These are phyloP conservation scores for Smittia aterrima DNA, from an alignment of 2,888 invertebrate species.

Conservation along the genomic window DNA sequence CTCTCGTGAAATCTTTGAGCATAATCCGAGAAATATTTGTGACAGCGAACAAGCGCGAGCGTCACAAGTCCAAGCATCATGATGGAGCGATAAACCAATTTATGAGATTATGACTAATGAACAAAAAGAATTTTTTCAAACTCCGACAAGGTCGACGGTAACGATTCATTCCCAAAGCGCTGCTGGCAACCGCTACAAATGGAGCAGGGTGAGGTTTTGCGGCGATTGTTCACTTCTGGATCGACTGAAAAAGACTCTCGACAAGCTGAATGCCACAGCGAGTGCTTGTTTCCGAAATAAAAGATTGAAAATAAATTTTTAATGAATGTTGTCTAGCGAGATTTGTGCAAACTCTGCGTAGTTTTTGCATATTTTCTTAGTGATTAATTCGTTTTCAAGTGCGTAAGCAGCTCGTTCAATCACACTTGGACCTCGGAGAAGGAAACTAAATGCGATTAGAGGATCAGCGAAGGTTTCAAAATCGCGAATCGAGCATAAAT, in stretches of 20 bases:
- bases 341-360: not conserved
- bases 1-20: no score
- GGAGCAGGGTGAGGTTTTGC: not conserved
- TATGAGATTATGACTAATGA: not conserved
- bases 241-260: not conserved
- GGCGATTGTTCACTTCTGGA: no score
- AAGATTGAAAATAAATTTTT: not conserved
- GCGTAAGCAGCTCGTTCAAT: not conserved
- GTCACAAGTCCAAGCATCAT: not conserved
- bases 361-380: conserved; percentile 16
- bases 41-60: not conserved
- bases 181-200: not conserved
- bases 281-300: not conserved
- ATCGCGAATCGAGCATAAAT: no score
- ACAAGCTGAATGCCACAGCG: not conserved
- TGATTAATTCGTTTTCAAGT: conserved; percentile 32
- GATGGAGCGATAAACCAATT: not conserved
- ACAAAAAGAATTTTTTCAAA: not conserved
- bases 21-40: not conserved
- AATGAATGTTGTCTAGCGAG: not conserved
- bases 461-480: no score
- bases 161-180: not conserved
- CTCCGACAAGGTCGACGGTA: not conserved
- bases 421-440: not conserved
- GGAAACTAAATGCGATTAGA: not conserved